phyloP scores from a whole-genome alignment of 2,113 vertebrate species.

The Archilochus colubris region DNA sequence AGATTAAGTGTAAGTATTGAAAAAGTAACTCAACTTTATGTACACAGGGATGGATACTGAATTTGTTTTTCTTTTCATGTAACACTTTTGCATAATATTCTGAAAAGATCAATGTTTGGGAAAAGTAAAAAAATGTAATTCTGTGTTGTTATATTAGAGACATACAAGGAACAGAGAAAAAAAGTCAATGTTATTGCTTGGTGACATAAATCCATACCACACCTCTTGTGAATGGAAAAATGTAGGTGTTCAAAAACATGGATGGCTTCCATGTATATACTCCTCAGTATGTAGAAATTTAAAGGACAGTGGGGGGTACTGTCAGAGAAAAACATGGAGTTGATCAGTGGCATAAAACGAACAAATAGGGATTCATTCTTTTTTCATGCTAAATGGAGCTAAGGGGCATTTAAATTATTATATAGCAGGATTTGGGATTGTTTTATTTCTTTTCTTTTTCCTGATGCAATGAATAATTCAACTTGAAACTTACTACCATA shows the following conservation, averaged over 20 bases:
- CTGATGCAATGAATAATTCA: neutral
- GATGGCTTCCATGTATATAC: neutral
- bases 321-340: neutral
- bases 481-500: neutral
- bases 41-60: neutral
- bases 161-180: neutral
- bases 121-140: neutral
- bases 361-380: neutral
- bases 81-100: neutral
- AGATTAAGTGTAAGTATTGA: neutral
- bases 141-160: neutral
- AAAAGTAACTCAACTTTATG: neutral
- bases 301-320: neutral
- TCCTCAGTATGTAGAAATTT: neutral
- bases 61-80: neutral
- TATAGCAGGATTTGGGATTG: neutral
- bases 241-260: rapidly evolving
- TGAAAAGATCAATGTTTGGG: neutral
- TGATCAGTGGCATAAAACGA: neutral
- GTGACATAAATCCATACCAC: neutral
- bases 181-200: neutral
- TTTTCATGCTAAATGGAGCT: neutral
- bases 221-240: neutral
- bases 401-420: neutral
- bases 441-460: neutral